Percentiles rank a stretch among this genome's conserved stretches.
These are phyloP conservation scores for Hyppa rectilinea DNA, from an alignment of 2,888 invertebrate species.

Conservation along the genomic window DNA sequence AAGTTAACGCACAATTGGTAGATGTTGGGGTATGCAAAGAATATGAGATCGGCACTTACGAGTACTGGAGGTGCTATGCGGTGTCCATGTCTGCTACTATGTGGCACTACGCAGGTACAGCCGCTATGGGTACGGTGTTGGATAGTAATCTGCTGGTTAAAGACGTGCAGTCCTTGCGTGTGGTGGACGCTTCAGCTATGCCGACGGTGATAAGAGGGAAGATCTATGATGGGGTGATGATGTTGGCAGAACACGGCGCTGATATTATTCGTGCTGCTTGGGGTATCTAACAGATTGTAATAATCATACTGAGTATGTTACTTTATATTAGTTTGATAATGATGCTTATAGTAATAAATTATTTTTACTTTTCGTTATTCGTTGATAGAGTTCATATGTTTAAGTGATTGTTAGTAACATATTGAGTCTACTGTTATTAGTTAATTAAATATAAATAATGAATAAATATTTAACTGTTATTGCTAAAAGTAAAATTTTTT, in stretches of 20 bases:
- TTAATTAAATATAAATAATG: no score
- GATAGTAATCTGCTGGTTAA: slow-evolving; percentile 87
- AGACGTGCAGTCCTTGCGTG: slow-evolving; percentile 64
- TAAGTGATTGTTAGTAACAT: no score
- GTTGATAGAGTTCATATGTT: no score
- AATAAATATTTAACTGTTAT: no score
- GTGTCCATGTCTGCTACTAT: slow-evolving; percentile 89
- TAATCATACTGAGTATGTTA: not conserved
- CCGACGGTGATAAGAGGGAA: slow-evolving; percentile 90
- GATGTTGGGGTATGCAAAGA: slow-evolving; percentile 63
- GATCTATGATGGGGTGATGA: slow-evolving; percentile 86
- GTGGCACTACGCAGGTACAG: slow-evolving; percentile 93
- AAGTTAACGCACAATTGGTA: slow-evolving; percentile 59
- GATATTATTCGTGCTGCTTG: slow-evolving; percentile 61
- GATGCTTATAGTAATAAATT: not conserved
- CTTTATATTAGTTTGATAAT: not conserved
- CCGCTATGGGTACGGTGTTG: slow-evolving; percentile 94
- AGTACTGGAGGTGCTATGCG: slow-evolving; percentile 69
- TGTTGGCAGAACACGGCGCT: slow-evolving; percentile 71
- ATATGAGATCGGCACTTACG: slow-evolving; percentile 8
- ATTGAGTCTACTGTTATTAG: no score
- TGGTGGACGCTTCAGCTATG: slow-evolving; percentile 77
- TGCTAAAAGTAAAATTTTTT: not conserved
- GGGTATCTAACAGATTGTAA: not conserved
- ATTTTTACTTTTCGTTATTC: not conserved